Evolutionary conservation across 2,888 invertebrate species (phyloP), one percentile per base, ranked within the genome.

Genomic region (Malthinus seriepunctatus): DNA sequence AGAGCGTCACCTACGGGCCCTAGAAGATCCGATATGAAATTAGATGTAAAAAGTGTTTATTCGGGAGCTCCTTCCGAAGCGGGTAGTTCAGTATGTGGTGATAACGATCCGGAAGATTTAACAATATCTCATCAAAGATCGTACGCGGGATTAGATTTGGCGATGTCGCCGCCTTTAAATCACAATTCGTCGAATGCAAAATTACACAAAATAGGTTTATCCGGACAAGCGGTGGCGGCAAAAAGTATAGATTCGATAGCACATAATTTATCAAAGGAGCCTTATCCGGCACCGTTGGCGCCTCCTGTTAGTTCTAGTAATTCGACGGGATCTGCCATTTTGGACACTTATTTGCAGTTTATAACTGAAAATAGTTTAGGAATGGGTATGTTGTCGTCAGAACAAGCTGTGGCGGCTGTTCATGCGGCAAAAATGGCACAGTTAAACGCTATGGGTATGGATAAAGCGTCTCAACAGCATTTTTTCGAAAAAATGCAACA

Each of bases 281-380:
- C 90, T 44, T 88, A 88, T 73, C 87, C 87, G 34, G 87, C 87
- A 8, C 86, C 87, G 0, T 69, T 81, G 66, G 78, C 76, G 62
- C 81, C 76, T 54, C 79, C 76, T 53, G 74, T 75, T 4, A 70
- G 75, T 8, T 74, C 76, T 7, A 74, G 73, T 12, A 77, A 80
- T 69, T 83, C 88, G 60, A 85, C 89, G 50, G 86, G 90, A 42
- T 90, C 90, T 3, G 90, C 92, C 2, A 84, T 94, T 55, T 80
- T 94, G 61, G 93, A 94, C 77, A 93, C 93, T 9, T 94, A 94
- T 76, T 83, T 94, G 61, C 93, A 94, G 76, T 88, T 92, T 71
- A 92, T 94, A 71, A 90, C 91, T 1, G 93, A 93, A 76, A 93
- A 90, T 73, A 88, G 90, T 49, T 86, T 88, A 61, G 85, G 89